phyloP scores from a whole-genome alignment of 53 echinoderm and acorn worm genomes.

The Crossaster papposus region DNA sequence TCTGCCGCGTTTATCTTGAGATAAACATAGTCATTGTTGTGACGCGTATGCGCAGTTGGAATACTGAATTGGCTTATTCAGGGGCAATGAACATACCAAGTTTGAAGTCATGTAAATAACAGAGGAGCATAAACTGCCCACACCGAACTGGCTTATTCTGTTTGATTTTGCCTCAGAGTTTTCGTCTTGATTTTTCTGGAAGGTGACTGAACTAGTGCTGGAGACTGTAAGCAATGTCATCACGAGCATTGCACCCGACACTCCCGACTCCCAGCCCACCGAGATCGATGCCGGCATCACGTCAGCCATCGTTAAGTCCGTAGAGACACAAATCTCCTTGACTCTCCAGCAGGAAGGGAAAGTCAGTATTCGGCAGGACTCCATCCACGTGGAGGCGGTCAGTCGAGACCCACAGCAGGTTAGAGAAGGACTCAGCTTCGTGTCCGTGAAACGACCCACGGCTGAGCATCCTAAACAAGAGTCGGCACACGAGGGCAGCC shows the following conservation, averaged over 20 bases:
- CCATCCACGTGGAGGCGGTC: conserved; percentile 36
- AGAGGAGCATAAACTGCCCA: no score
- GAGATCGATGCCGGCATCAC: background rate
- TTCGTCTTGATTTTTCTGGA: background rate
- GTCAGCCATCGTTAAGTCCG: conserved; percentile 44
- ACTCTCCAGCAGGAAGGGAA: conserved; percentile 35
- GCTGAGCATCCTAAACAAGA: background rate
- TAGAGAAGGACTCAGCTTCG: background rate
- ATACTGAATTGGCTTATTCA: no score
- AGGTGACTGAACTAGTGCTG: conserved; percentile 23
- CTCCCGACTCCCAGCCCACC: background rate
- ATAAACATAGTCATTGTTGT: background rate
- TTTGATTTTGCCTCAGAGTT: no score
- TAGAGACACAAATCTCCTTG: conserved; percentile 51
- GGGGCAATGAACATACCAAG: no score
- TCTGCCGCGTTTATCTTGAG: no score
- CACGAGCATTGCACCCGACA: background rate
- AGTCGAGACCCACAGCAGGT: background rate
- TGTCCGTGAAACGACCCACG: background rate
- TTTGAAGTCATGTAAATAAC: no score
- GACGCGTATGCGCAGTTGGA: no score
- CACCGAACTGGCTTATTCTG: no score
- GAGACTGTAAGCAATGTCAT: conserved; percentile 27
- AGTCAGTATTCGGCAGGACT: conserved; percentile 15
- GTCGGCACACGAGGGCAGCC: background rate